phyloP scores from a whole-genome alignment of 2,888 invertebrate genomes.

The Arctia plantaginis region DNA sequence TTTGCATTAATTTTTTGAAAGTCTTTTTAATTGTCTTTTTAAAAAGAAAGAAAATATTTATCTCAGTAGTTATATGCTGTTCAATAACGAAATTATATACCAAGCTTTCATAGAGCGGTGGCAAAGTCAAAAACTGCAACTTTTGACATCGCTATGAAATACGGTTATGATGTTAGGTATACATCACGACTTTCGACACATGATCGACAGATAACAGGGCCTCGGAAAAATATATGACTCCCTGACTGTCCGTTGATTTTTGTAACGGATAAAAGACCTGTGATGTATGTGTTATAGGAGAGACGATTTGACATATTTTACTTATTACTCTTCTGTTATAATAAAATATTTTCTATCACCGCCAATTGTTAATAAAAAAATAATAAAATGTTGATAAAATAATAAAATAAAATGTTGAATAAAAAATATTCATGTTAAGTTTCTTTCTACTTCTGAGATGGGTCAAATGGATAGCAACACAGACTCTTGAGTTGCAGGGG shows the following conservation, averaged over 20 bases:
- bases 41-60: no score
- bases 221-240: conserved; percentile 3
- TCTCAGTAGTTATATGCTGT: not conserved
- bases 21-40: no score
- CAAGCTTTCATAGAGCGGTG: not conserved
- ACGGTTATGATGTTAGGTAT: conserved; percentile 3
- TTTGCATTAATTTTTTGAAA: no score
- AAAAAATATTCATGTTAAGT: no score
- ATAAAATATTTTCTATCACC: no score
- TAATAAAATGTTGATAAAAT: no score
- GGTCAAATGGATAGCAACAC: no score
- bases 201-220: conserved; percentile 15
- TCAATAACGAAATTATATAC: not conserved
- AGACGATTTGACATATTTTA: not conserved
- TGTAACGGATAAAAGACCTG: not conserved
- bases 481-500: no score
- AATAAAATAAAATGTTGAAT: no score
- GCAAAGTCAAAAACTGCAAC: not conserved
- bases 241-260: not conserved
- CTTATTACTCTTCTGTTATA: not conserved
- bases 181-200: conserved; percentile 12
- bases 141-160: conserved; percentile 12
- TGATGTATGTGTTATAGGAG: not conserved
- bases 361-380: no score
- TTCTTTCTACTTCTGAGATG: no score